Evolutionary conservation across 2,113 vertebrate genomes (phyloP).

Genomic region (Zosterops japonicus): DNA sequence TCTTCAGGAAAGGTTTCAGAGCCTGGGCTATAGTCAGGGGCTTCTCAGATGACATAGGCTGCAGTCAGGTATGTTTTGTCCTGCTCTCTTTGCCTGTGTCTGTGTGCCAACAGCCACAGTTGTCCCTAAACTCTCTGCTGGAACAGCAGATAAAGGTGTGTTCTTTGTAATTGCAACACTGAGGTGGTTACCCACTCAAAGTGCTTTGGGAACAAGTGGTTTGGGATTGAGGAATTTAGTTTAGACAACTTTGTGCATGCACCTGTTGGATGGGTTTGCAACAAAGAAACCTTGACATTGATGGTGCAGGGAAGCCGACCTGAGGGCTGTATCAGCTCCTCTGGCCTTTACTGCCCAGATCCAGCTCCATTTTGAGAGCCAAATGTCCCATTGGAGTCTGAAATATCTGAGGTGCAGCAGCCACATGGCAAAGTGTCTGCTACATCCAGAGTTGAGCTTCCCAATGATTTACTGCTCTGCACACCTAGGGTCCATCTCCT

Average conservation of each 20-base stretch:
- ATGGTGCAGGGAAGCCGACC: neutral
- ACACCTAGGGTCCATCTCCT: neutral
- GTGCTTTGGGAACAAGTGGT: neutral
- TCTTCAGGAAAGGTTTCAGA: neutral
- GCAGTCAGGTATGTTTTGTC: neutral
- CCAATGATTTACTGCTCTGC: neutral
- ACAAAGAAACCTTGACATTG: neutral
- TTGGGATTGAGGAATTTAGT: neutral
- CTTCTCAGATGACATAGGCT: neutral
- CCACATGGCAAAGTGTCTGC: rapidly evolving
- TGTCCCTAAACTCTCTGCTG: neutral
- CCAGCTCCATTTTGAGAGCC: neutral
- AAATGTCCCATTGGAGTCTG: neutral
- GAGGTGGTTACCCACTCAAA: neutral
- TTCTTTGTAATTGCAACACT: neutral
- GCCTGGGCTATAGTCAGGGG: neutral
- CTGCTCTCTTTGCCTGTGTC: neutral
- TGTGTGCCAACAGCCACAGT: neutral
- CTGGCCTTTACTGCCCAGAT: neutral
- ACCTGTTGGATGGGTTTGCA: neutral
- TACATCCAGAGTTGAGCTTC: neutral
- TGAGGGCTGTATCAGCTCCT: neutral
- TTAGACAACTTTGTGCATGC: neutral
- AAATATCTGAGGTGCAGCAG: neutral
- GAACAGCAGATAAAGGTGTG: neutral